phyloP scores from a whole-genome alignment of 2,113 vertebrate genomes.

The Mustelus asterias region DNA sequence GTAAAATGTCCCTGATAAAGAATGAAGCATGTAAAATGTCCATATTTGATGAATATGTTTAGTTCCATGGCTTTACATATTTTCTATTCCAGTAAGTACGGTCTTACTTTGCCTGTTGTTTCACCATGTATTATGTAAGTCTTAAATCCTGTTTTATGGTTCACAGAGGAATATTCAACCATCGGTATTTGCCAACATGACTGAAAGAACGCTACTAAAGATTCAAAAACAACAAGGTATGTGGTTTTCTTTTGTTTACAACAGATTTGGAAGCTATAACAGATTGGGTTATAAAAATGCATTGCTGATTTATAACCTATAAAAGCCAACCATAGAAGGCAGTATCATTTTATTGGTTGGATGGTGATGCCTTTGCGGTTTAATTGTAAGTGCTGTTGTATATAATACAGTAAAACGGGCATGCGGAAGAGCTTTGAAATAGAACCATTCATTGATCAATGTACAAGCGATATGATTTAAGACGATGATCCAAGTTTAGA shows the following conservation, averaged over 20 bases:
- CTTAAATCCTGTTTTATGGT: not conserved
- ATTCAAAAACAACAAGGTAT: slow-evolving; percentile 9
- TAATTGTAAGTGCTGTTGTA: slow-evolving; percentile 25
- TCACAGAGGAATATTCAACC: not conserved
- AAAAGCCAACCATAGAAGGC: not conserved
- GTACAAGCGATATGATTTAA: not conserved
- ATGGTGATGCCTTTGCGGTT: not conserved
- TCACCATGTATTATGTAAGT: not conserved
- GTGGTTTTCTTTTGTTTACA: not conserved
- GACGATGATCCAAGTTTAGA: not conserved
- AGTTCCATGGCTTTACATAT: not conserved
- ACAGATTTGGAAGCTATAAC: not conserved
- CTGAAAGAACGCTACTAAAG: not conserved
- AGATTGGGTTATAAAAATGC: not conserved
- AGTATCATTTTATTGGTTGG: not conserved
- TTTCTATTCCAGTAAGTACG: not conserved
- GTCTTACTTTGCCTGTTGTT: not conserved
- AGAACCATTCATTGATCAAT: not conserved
- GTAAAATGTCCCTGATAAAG: not conserved
- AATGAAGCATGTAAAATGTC: not conserved
- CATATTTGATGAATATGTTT: not conserved
- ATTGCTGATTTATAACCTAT: slow-evolving; percentile 15
- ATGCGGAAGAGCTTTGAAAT: not conserved
- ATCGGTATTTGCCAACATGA: not conserved
- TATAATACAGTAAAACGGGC: slow-evolving; percentile 8